Percentiles rank a stretch among this genome's conserved stretches.
Evolutionary conservation across 1,140 invertebrate genomes (phyloP).

Genomic region (Spodoptera frugiperda): DNA sequence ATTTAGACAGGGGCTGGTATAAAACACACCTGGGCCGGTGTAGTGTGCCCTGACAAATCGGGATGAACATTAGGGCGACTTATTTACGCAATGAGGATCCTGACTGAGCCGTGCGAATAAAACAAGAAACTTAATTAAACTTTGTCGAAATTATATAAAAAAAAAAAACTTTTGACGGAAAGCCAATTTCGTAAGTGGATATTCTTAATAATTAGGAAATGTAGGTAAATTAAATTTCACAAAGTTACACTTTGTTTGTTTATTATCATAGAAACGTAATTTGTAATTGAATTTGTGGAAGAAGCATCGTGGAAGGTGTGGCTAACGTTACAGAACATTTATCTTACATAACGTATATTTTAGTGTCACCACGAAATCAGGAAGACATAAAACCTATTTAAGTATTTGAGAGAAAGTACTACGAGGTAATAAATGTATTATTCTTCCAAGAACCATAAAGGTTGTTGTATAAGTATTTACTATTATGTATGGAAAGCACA

Average conservation of each 20-base stretch:
- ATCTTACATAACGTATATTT: conserved; percentile 1
- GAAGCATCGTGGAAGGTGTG: too few species aligned
- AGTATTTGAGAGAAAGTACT: conserved; percentile 6
- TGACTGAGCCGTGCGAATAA: conserved; percentile 39
- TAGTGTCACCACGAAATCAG: conserved; percentile 1
- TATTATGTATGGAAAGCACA: too few species aligned
- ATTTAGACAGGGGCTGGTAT: conserved; percentile 19
- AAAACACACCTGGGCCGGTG: conserved; percentile 38
- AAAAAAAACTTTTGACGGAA: conserved; percentile 24
- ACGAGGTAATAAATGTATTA: not conserved
- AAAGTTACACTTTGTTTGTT: not conserved
- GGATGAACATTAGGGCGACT: conserved; percentile 41
- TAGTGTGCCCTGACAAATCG: conserved; percentile 46
- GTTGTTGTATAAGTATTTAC: not conserved
- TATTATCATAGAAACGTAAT: too few species aligned
- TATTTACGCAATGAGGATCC: conserved; percentile 46
- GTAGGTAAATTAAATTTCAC: not conserved
- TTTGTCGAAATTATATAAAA: conserved; percentile 14
- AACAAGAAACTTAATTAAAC: conserved; percentile 53
- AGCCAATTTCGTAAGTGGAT: conserved; percentile 26
- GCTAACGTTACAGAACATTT: not conserved
- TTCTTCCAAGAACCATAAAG: not conserved
- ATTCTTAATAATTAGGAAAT: conserved; percentile 24
- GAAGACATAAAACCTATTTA: conserved; percentile 20
- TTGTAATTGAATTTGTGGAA: too few species aligned